A percentile compares a stretch with the other conserved stretches of the same genome.
phyloP scores from a whole-genome alignment of 2,113 vertebrate species.

The Perognathus longimembris region DNA sequence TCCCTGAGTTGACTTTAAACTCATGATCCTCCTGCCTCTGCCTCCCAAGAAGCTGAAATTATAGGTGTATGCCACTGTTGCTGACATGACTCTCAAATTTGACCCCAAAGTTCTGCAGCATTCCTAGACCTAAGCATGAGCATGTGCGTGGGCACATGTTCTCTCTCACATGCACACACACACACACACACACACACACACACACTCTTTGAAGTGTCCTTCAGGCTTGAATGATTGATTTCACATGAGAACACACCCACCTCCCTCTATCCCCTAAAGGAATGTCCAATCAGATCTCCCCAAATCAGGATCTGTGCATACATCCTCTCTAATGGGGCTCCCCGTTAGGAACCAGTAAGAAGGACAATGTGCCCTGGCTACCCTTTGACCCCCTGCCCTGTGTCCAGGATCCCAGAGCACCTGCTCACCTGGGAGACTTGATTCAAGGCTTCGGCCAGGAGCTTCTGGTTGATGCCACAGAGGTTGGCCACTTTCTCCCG shows the following conservation, averaged over 20 bases:
- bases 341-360: too few relatives aligned
- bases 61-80: too few relatives aligned
- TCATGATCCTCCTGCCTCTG: too few relatives aligned
- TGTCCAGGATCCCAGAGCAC: rapidly evolving
- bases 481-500: conserved; percentile 98
- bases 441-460: conserved; percentile 96
- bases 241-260: neutral
- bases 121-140: neutral
- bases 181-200: neutral
- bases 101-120: neutral
- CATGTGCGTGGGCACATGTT: neutral
- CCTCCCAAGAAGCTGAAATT: too few relatives aligned
- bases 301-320: neutral
- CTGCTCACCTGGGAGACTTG: conserved; percentile 95
- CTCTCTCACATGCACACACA: neutral
- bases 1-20: too few relatives aligned
- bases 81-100: neutral
- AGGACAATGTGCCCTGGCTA: neutral
- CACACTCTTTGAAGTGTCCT: neutral
- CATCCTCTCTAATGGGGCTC: neutral
- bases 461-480: conserved; percentile 99
- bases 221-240: neutral
- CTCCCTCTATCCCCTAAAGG: neutral
- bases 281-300: neutral
- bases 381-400: neutral